phyloP scores from a whole-genome alignment of 2,797 vertebrate genomes.

The Sciurus carolinensis region DNA sequence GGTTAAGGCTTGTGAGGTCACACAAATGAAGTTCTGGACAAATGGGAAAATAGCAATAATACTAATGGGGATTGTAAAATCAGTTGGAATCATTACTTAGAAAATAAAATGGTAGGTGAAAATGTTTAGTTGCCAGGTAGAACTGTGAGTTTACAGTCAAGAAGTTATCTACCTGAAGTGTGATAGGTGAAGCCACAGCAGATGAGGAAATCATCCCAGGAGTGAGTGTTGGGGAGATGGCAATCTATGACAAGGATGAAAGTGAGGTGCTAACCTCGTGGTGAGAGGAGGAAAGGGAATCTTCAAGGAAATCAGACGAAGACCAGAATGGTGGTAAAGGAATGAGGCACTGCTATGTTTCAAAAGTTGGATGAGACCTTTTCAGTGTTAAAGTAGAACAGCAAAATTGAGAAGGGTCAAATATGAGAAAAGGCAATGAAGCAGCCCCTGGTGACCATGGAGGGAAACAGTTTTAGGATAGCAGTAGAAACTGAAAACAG shows the following conservation, averaged over 20 bases:
- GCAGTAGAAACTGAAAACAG: background rate
- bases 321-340: background rate
- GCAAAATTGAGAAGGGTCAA: background rate
- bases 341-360: background rate
- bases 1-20: background rate
- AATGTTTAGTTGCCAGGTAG: background rate
- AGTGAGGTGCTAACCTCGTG: background rate
- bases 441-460: background rate
- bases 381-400: background rate
- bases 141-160: background rate
- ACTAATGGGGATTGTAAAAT: background rate
- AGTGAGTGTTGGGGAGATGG: background rate
- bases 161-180: background rate
- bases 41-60: background rate
- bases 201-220: background rate
- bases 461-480: background rate
- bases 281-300: background rate
- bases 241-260: background rate
- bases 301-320: background rate
- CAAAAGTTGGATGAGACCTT: background rate
- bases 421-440: background rate
- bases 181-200: background rate
- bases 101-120: conserved; percentile 32
- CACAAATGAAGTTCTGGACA: background rate
- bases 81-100: background rate